Conservation (phyloP, 2,113 vertebrate genomes). For the Esox niger region DNA sequence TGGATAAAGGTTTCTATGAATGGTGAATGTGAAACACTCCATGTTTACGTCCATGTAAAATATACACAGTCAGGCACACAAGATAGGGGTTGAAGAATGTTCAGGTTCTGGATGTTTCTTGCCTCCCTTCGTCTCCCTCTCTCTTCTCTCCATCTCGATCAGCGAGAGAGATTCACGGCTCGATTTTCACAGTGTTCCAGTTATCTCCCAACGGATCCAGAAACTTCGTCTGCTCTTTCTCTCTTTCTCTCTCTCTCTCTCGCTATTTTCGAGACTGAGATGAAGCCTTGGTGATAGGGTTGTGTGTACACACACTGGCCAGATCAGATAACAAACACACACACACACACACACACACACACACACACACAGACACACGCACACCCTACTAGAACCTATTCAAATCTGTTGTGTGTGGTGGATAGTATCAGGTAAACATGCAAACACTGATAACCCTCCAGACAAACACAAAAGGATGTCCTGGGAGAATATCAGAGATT, state of each 20-base stretch:
- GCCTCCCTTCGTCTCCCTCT: constrained; percentile 1
- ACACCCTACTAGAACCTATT: constrained; percentile 22
- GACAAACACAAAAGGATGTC: constrained; percentile 12
- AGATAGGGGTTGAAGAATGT: constrained; percentile 2
- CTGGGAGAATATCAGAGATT: not conserved
- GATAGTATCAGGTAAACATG: constrained; percentile 29
- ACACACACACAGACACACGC: constrained; percentile 9
- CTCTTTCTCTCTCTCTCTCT: constrained; percentile 13
- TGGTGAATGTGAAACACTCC: not conserved
- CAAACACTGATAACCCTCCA: constrained; percentile 29
- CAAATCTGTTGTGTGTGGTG: constrained; percentile 37
- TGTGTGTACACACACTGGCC: no score
- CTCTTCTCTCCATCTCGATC: constrained; percentile 4
- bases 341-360: constrained; percentile 29
- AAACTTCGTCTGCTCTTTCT: constrained; percentile 24
- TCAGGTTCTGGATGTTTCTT: not conserved
- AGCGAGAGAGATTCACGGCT: not conserved
- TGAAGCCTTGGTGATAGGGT: not conserved
- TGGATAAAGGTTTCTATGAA: not conserved
- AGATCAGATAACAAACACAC: no score
- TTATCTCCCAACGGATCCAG: constrained; percentile 11
- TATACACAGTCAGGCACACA: not conserved
- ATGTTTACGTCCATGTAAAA: not conserved
- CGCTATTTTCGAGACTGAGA: not conserved
- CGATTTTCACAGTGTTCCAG: constrained; percentile 11